phyloP scores from a whole-genome alignment of 1,140 invertebrate species.

The Neodiprion pinetum region DNA sequence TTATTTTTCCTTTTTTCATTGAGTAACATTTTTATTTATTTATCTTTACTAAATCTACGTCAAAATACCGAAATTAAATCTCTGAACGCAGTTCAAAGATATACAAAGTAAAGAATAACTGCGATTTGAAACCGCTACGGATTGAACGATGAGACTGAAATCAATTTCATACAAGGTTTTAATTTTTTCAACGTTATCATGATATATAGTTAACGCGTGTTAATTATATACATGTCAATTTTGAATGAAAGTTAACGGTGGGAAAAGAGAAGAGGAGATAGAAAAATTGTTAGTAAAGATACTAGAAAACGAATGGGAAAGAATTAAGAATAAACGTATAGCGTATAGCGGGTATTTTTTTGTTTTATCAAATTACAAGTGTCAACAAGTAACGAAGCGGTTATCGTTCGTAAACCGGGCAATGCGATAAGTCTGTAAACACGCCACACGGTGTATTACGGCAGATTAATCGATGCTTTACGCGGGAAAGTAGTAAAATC shows the following conservation, averaged over 20 bases:
- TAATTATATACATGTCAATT: too few species aligned
- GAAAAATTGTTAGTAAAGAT: background rate
- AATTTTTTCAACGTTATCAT: too few species aligned
- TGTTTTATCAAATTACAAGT: constrained; percentile 9
- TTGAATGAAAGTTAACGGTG: background rate
- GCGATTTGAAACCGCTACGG: too few species aligned
- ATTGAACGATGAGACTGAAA: background rate
- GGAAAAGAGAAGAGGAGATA: constrained; percentile 11
- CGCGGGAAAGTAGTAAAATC: background rate
- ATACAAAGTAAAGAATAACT: too few species aligned
- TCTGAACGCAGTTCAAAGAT: too few species aligned
- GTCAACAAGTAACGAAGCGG: background rate
- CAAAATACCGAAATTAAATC: too few species aligned
- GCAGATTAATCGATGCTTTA: constrained; percentile 1
- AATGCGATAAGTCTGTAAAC: constrained; percentile 11
- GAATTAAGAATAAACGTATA: background rate
- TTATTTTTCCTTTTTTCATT: background rate
- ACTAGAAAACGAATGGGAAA: constrained; percentile 4
- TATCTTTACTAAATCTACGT: background rate
- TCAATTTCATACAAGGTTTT: too few species aligned
- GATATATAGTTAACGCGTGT: too few species aligned
- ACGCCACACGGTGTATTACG: background rate
- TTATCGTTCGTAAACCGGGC: constrained; percentile 3
- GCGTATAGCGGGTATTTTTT: background rate
- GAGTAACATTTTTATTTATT: background rate